Conservation (phyloP, 1,140 invertebrate genomes). For the Aphelinus atriplicis region DNA sequence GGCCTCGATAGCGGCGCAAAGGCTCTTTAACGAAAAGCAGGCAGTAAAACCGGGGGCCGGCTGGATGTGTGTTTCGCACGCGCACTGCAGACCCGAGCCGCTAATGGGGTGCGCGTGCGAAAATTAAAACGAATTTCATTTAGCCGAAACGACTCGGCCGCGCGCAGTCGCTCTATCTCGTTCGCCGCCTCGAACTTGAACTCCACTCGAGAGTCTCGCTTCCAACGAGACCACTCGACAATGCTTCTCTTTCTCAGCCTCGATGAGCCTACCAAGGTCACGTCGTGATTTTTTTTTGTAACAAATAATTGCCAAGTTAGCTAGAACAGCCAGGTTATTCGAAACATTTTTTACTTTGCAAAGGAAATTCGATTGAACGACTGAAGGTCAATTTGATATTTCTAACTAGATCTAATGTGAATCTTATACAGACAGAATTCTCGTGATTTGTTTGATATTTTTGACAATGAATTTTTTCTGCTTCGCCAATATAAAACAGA, state of each 20-base stretch:
- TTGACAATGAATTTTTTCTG: too few species aligned
- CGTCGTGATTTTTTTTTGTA: not conserved
- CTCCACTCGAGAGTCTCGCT: conserved; percentile 32
- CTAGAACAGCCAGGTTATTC: too few species aligned
- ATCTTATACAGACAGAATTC: too few species aligned
- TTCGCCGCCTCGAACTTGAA: conserved; percentile 37
- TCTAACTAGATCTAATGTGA: too few species aligned
- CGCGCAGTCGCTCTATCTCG: too few species aligned
- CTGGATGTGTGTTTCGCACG: conserved; percentile 17
- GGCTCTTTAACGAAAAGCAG: conserved; percentile 29
- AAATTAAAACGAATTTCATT: conserved; percentile 41
- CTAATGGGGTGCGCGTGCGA: conserved; percentile 15
- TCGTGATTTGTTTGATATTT: too few species aligned
- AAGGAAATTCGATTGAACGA: too few species aligned
- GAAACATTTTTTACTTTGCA: too few species aligned
- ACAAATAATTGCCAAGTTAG: too few species aligned
- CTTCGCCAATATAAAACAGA: too few species aligned
- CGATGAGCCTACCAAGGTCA: not conserved
- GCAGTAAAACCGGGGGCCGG: not conserved
- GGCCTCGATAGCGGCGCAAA: not conserved
- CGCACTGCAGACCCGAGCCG: not conserved
- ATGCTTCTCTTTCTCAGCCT: conserved; percentile 32
- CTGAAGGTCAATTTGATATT: too few species aligned
- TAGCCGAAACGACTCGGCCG: not conserved
- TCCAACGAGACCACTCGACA: conserved; percentile 39